Percentiles rank a stretch among this genome's conserved stretches.
These are phyloP conservation scores for Azemiops feae DNA, from an alignment of 2,113 vertebrate species.

Conservation along the genomic window DNA sequence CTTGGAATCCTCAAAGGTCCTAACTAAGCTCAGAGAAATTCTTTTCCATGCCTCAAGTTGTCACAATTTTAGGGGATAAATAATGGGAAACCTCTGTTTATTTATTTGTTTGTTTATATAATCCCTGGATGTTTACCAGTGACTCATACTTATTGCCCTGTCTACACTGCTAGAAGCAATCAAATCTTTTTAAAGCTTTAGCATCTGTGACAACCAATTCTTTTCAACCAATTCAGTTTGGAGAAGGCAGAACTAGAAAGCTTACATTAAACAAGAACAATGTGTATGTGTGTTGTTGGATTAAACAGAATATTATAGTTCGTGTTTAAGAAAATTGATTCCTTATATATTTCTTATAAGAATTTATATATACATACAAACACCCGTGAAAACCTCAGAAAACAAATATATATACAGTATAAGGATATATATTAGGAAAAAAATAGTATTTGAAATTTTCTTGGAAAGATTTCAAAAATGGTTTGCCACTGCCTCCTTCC, in stretches of 20 bases:
- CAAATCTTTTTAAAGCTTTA: not conserved
- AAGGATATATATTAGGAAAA: too few species aligned
- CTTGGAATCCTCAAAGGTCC: not conserved
- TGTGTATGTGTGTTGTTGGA: too few species aligned
- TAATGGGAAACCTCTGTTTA: not conserved
- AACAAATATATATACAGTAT: too few species aligned
- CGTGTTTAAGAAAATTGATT: too few species aligned
- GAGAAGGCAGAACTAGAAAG: not conserved
- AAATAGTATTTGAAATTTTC: too few species aligned
- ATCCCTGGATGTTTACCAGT: not conserved
- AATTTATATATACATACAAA: too few species aligned
- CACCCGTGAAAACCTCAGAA: too few species aligned
- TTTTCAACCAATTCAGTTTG: not conserved
- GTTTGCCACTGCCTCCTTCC: too few species aligned
- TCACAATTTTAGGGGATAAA: not conserved
- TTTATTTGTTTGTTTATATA: not conserved
- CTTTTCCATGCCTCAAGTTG: not conserved
- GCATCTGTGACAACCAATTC: not conserved
- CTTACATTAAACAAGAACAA: not conserved
- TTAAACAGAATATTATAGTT: too few species aligned
- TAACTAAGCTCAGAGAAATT: not conserved
- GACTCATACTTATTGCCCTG: not conserved
- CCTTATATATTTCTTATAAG: too few species aligned
- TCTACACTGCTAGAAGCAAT: not conserved
- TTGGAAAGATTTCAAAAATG: too few species aligned